These are phyloP conservation scores for Himalopsyche phryganea DNA, from an alignment of 1,140 invertebrate genomes.

Conservation along the genomic window DNA sequence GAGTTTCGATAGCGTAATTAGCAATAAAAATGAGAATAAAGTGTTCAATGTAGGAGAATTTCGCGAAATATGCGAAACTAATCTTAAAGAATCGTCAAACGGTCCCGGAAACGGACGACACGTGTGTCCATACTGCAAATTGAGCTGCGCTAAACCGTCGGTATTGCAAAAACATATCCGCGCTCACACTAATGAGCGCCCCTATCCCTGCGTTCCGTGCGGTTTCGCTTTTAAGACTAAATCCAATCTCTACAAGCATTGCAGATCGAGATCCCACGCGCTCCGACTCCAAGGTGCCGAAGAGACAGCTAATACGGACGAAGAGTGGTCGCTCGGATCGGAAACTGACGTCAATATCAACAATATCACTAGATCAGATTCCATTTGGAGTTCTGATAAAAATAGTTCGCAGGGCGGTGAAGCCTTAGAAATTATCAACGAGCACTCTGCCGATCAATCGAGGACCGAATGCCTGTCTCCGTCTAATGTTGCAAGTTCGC, in stretches of 20 bases:
- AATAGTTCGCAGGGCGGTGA: slow-evolving; percentile 29
- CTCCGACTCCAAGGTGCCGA: slow-evolving; percentile 63
- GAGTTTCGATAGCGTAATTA: slow-evolving; percentile 18
- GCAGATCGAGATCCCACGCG: slow-evolving; percentile 75
- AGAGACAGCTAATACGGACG: slow-evolving; percentile 48
- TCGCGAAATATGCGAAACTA: slow-evolving; percentile 33
- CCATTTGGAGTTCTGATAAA: slow-evolving; percentile 20
- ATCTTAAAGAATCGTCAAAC: slow-evolving; percentile 45
- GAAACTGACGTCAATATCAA: slow-evolving; percentile 48
- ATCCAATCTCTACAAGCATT: slow-evolving; percentile 91
- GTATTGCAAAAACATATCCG: slow-evolving; percentile 91
- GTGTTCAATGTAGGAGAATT: slow-evolving; percentile 5
- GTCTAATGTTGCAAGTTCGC: slow-evolving; percentile 32
- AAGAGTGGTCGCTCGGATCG: slow-evolving; percentile 52
- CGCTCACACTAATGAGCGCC: slow-evolving; percentile 88
- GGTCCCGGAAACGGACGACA: slow-evolving; percentile 58
- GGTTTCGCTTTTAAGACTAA: slow-evolving; percentile 93
- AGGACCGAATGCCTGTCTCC: slow-evolving; percentile 38
- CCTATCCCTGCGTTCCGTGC: slow-evolving; percentile 84
- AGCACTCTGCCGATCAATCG: slow-evolving; percentile 45
- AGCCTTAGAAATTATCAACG: slow-evolving; percentile 40
- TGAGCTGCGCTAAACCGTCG: slow-evolving; percentile 89
- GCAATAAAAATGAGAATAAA: slow-evolving; percentile 19
- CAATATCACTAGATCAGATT: slow-evolving; percentile 19
- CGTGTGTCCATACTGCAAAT: slow-evolving; percentile 82